A percentile compares a stretch with the other conserved stretches of the same genome.
Evolutionary conservation across 1,140 invertebrate genomes (phyloP).

Genomic region (Wasmannia auropunctata): DNA sequence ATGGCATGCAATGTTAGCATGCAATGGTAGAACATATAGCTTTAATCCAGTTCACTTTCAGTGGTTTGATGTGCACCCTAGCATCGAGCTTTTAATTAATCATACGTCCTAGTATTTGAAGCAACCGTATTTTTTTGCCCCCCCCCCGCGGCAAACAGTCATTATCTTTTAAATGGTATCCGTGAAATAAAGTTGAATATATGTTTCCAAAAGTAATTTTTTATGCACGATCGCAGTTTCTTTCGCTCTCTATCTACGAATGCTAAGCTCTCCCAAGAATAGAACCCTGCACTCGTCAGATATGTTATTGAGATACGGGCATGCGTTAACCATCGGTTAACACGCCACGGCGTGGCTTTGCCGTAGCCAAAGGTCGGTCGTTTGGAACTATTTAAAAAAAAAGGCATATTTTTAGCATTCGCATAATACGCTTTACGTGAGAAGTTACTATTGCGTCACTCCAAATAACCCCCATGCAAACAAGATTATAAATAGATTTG

Average conservation of each 20-base stretch:
- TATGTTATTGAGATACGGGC: conserved; percentile 64
- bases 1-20: conserved; percentile 23
- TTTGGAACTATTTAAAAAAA: conserved; percentile 41
- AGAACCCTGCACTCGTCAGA: conserved; percentile 64
- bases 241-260: conserved; percentile 9
- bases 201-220: conserved; percentile 12
- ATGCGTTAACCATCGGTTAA: conserved; percentile 74
- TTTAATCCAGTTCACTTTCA: conserved; percentile 19
- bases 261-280: conserved; percentile 61
- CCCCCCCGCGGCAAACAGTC: neutral
- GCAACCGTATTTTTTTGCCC: neutral
- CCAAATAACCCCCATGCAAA: neutral
- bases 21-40: neutral
- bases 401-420: conserved; percentile 40
- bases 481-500: conserved; percentile 28
- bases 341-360: conserved; percentile 74
- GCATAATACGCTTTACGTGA: conserved; percentile 3
- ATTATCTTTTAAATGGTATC: neutral
- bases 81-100: conserved; percentile 15
- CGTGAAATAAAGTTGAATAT: neutral
- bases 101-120: neutral
- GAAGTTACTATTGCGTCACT: neutral
- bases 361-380: conserved; percentile 9
- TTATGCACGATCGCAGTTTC: conserved; percentile 58
- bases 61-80: neutral